These are phyloP conservation scores for Amazona ochrocephala DNA, from an alignment of 2,797 vertebrate species.

Conservation along the genomic window DNA sequence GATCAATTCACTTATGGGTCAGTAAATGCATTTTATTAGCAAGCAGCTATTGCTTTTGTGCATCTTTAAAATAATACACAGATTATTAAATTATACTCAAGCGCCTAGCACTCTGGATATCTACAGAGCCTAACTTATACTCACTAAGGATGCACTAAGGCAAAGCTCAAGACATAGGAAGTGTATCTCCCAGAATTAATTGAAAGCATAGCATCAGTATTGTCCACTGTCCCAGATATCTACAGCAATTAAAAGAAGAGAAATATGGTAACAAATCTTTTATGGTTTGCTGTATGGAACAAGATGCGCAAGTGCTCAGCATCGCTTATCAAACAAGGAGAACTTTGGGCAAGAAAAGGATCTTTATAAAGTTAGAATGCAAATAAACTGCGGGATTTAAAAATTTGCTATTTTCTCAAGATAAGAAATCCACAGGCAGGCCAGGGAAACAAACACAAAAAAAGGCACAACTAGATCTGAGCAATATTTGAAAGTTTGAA, in stretches of 20 bases:
- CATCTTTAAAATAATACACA: slow-evolving; percentile 87
- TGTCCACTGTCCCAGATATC: neutral
- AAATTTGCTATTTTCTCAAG: neutral
- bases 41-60: slow-evolving; percentile 78
- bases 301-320: neutral
- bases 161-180: neutral
- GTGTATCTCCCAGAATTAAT: neutral
- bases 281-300: neutral
- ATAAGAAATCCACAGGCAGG: neutral
- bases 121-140: neutral
- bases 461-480: neutral
- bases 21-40: slow-evolving; percentile 84
- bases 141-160: neutral
- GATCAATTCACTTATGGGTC: slow-evolving; percentile 90
- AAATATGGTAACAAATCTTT: neutral
- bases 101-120: neutral
- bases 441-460: neutral
- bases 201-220: neutral
- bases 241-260: neutral
- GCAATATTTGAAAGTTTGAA: neutral
- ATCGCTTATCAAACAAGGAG: neutral
- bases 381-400: neutral
- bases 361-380: neutral
- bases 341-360: neutral
- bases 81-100: slow-evolving; percentile 77